A percentile compares a stretch with the other conserved stretches of the same genome.
These are phyloP conservation scores for Pseudomugil gertrudae DNA, from an alignment of 2,797 vertebrate species.

Conservation along the genomic window DNA sequence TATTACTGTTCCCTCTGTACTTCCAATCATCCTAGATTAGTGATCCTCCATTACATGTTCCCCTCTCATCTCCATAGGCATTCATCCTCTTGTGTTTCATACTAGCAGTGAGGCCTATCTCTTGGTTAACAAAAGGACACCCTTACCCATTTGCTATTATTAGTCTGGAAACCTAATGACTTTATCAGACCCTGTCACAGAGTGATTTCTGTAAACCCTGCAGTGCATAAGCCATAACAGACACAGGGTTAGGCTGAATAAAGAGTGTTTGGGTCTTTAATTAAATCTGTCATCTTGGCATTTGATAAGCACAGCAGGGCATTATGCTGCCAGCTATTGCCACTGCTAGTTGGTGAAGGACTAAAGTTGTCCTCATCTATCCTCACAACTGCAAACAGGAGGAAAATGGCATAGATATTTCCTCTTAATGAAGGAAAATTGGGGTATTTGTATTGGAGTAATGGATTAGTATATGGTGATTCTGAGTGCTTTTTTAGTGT, in stretches of 20 bases:
- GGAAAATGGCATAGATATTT: not conserved
- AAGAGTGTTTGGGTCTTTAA: conserved; percentile 67
- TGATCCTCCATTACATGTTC: conserved; percentile 51
- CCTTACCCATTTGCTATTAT: conserved; percentile 59
- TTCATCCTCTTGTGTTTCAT: conserved; percentile 55
- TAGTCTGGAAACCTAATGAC: conserved; percentile 64
- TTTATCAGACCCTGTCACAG: conserved; percentile 66
- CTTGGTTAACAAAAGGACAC: conserved; percentile 57
- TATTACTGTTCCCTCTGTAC: conserved; percentile 40
- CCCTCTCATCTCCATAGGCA: conserved; percentile 60
- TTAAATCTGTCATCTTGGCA: conserved; percentile 76
- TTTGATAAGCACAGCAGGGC: conserved; percentile 69
- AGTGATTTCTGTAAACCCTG: conserved; percentile 50
- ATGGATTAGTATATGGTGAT: not conserved
- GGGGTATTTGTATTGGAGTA: not conserved
- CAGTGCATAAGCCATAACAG: conserved; percentile 47
- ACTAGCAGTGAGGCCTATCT: conserved; percentile 44
- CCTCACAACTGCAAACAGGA: conserved; percentile 11
- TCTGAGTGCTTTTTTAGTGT: not conserved
- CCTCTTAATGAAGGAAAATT: not conserved
- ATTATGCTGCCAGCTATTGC: conserved; percentile 55
- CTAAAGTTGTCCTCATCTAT: conserved; percentile 27
- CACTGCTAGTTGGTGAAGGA: conserved; percentile 20
- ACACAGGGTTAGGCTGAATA: conserved; percentile 48
- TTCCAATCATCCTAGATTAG: conserved; percentile 67